Percentiles rank a stretch among this genome's conserved stretches.
These are phyloP conservation scores for Xylocopa sonorina DNA, from an alignment of 1,140 invertebrate species.

Conservation along the genomic window DNA sequence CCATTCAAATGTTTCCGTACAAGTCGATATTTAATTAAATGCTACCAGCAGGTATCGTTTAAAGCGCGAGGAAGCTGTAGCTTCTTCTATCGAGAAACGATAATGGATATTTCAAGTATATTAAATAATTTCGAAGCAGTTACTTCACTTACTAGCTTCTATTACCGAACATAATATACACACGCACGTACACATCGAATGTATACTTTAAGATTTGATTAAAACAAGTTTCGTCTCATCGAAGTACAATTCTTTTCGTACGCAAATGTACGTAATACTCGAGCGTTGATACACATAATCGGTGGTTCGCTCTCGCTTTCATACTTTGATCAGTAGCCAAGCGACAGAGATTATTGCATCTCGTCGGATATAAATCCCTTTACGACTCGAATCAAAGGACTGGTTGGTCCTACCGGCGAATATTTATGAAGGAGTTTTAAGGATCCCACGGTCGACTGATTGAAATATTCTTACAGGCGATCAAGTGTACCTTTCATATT, in stretches of 20 bases:
- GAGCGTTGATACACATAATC: not conserved
- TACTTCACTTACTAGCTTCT: too few relatives aligned
- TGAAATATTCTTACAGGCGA: conserved; percentile 21
- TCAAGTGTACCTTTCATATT: too few relatives aligned
- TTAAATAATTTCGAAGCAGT: too few relatives aligned
- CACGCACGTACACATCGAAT: too few relatives aligned
- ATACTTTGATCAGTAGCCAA: not conserved
- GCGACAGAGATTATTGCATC: not conserved
- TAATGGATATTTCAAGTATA: too few relatives aligned
- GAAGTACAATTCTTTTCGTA: not conserved
- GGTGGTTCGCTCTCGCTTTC: not conserved
- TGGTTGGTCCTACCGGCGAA: not conserved
- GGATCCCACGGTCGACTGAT: not conserved
- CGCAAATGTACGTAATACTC: not conserved
- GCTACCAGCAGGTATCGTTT: too few relatives aligned
- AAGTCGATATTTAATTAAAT: too few relatives aligned
- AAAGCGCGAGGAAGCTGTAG: too few relatives aligned
- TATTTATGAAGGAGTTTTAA: conserved; percentile 24
- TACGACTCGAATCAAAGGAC: not conserved
- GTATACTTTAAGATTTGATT: not conserved
- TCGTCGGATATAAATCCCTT: conserved; percentile 2
- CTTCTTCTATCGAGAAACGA: too few relatives aligned
- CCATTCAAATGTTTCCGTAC: too few relatives aligned
- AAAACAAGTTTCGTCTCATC: not conserved
- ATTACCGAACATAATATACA: too few relatives aligned